Conservation (phyloP, 2,888 invertebrate genomes). For the Dolichopus griseipennis region DNA sequence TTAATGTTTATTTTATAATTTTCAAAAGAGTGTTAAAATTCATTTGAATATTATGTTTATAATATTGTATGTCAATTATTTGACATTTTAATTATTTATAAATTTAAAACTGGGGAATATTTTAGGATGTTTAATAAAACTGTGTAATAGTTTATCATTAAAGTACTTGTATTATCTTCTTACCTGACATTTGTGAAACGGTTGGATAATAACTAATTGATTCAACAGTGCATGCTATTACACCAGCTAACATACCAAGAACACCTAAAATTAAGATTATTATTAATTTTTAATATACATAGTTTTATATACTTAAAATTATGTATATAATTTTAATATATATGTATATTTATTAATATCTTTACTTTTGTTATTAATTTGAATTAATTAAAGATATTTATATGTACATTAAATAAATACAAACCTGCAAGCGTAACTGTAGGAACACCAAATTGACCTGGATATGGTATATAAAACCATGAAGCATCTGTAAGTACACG, state of each 20-base stretch:
- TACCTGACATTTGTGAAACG: conserved; percentile 73
- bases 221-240: conserved; percentile 69
- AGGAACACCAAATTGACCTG: conserved; percentile 72
- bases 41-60: too few relatives aligned
- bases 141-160: too few relatives aligned
- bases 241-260: conserved; percentile 68
- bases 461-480: conserved; percentile 75
- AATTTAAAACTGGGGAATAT: too few relatives aligned
- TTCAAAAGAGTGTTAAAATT: too few relatives aligned
- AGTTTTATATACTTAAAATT: too few relatives aligned
- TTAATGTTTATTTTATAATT: too few relatives aligned
- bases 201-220: conserved; percentile 86
- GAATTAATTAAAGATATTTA: neutral
- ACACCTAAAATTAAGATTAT: conserved; percentile 48
- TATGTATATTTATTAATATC: conserved; percentile 8
- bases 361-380: too few relatives aligned
- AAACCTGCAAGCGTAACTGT: conserved; percentile 52
- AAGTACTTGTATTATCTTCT: conserved; percentile 19
- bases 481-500: conserved; percentile 62
- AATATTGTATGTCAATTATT: too few relatives aligned
- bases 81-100: too few relatives aligned
- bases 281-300: too few relatives aligned
- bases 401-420: neutral
- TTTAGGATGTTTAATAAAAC: too few relatives aligned
- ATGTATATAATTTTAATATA: neutral